Percentiles rank a stretch among this genome's conserved stretches.
phyloP scores from a whole-genome alignment of 2,113 vertebrate species.

The Oophaga pumilio region DNA sequence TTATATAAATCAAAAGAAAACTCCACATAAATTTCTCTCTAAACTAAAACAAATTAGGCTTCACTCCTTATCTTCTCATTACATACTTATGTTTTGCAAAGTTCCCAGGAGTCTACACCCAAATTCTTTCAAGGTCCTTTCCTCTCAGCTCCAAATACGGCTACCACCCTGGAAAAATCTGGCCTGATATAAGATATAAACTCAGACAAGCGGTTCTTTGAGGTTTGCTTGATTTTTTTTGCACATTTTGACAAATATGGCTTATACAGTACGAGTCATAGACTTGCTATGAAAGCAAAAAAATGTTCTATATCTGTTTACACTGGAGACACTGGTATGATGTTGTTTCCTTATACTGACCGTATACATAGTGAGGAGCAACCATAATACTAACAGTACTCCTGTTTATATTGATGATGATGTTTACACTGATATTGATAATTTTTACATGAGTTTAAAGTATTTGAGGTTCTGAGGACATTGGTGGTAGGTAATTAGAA shows the following conservation, averaged over 20 bases:
- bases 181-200: neutral
- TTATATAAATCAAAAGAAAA: neutral
- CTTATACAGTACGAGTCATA: neutral
- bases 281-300: neutral
- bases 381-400: too few species aligned
- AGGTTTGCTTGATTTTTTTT: neutral
- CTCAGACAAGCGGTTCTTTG: neutral
- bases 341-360: too few species aligned
- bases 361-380: too few species aligned
- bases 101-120: neutral
- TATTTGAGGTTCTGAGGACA: too few species aligned
- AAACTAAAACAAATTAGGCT: constrained; percentile 7
- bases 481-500: too few species aligned
- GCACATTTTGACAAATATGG: neutral
- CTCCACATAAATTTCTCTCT: neutral
- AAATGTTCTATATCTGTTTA: neutral
- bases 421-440: too few species aligned
- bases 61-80: neutral
- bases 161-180: neutral
- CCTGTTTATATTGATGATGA: too few species aligned
- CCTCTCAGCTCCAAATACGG: neutral
- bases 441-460: too few species aligned
- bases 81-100: neutral
- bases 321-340: too few species aligned
- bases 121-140: neutral